Evolutionary conservation across 2,888 invertebrate species (phyloP).

Genomic region (Alcis repandata): DNA sequence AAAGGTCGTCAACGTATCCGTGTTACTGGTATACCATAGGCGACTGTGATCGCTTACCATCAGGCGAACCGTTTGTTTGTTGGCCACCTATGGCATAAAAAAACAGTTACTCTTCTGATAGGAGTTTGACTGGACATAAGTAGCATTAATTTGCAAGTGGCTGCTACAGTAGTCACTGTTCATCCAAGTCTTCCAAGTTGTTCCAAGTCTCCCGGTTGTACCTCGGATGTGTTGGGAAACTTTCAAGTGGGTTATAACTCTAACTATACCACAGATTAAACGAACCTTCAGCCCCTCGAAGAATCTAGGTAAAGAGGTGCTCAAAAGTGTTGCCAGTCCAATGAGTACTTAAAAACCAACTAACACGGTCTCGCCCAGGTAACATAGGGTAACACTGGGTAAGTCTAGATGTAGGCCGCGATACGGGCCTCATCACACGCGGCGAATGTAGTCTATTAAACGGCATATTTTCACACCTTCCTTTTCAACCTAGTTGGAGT

Average conservation of each 20-base stretch:
- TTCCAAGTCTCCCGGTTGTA: too few species aligned
- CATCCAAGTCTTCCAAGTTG: too few species aligned
- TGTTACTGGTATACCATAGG: too few species aligned
- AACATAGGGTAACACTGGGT: conserved; percentile 15
- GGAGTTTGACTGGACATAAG: too few species aligned
- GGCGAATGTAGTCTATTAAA: conserved; percentile 67
- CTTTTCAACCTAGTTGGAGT: conserved; percentile 66
- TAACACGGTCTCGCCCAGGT: conserved; percentile 47
- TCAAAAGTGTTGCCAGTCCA: conserved; percentile 26
- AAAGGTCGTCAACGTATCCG: too few species aligned
- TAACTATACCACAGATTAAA: neutral
- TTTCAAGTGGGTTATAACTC: neutral
- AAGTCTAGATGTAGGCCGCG: conserved; percentile 77
- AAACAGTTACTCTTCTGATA: too few species aligned
- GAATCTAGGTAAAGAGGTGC: conserved; percentile 29
- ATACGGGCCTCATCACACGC: conserved; percentile 79
- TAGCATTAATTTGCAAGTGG: too few species aligned
- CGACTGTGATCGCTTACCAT: too few species aligned
- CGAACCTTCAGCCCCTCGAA: neutral
- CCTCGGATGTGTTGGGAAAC: neutral
- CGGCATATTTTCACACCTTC: conserved; percentile 78
- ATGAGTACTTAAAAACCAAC: conserved; percentile 46
- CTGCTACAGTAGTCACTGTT: too few species aligned
- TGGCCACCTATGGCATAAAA: too few species aligned
- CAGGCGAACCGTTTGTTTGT: too few species aligned